Conservation (phyloP, 1,140 invertebrate species). For the Drosophila bifasciata region DNA sequence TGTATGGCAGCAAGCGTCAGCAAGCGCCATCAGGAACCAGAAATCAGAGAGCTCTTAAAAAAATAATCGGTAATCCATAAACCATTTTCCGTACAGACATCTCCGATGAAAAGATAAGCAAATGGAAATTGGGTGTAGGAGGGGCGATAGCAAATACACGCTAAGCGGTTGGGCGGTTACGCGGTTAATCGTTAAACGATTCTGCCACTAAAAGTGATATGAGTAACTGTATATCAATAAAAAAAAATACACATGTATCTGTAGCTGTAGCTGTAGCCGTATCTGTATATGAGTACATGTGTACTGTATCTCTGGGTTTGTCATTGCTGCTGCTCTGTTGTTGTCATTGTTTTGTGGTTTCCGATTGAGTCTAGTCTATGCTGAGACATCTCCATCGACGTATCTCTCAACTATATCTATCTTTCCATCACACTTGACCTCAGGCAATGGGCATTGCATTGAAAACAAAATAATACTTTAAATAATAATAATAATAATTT, state of each 20-base stretch:
- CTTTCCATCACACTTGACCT: constrained; percentile 61
- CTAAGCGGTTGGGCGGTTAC: constrained; percentile 43
- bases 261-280: constrained; percentile 36
- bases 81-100: constrained; percentile 25
- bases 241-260: constrained; percentile 40
- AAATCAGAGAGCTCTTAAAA: too few relatives aligned
- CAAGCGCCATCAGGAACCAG: too few relatives aligned
- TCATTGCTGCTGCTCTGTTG: not conserved
- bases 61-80: too few relatives aligned
- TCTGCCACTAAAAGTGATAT: constrained; percentile 63
- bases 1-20: constrained; percentile 15
- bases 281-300: constrained; percentile 22
- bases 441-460: constrained; percentile 52
- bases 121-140: constrained; percentile 49
- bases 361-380: constrained; percentile 37
- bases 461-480: constrained; percentile 46
- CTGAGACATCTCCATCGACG: constrained; percentile 30
- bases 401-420: constrained; percentile 1
- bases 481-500: constrained; percentile 56
- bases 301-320: not conserved
- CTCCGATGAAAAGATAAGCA: constrained; percentile 71
- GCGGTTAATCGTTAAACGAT: constrained; percentile 74
- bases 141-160: not conserved
- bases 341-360: constrained; percentile 57
- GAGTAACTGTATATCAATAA: constrained; percentile 55